Evolutionary conservation across 2,797 vertebrate genomes (phyloP).

Genomic region (Cetoscarus ocellatus): DNA sequence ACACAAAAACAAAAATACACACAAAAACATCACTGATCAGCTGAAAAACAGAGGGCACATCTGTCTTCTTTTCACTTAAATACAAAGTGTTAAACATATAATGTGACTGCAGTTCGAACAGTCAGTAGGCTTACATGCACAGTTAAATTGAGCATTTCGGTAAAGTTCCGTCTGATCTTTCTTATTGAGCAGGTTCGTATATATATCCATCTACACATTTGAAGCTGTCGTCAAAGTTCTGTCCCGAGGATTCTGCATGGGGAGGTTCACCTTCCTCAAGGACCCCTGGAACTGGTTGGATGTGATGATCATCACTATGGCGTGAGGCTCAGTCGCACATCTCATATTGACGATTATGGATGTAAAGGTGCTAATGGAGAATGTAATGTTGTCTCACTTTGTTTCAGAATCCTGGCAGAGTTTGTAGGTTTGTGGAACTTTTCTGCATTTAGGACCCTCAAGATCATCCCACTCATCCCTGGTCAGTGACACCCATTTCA

Average conservation of each 20-base stretch:
- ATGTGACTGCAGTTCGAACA: no score
- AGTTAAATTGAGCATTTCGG: no score
- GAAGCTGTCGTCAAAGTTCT: conserved; percentile 98
- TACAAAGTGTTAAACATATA: no score
- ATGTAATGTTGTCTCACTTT: conserved; percentile 94
- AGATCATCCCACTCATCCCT: conserved; percentile 99
- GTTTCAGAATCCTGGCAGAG: conserved; percentile 99
- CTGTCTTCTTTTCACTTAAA: no score
- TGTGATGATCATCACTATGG: conserved; percentile 99
- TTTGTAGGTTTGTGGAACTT: conserved; percentile 99
- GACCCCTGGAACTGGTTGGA: conserved; percentile 99
- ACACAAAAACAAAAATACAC: neutral
- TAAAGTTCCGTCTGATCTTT: no score
- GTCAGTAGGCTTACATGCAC: no score
- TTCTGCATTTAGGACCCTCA: conserved; percentile 99
- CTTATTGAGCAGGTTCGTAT: conserved; percentile 90
- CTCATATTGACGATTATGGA: neutral
- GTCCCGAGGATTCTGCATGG: conserved; percentile 99
- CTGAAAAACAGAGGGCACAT: no score
- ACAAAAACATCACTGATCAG: no score
- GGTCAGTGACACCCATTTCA: conserved; percentile 86
- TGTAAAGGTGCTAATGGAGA: conserved; percentile 1
- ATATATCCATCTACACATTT: conserved; percentile 99
- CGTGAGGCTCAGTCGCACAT: conserved; percentile 88
- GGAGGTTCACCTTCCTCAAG: conserved; percentile 96